These are phyloP conservation scores for Zenarchopterus dispar DNA, from an alignment of 2,797 vertebrate species.

Conservation along the genomic window DNA sequence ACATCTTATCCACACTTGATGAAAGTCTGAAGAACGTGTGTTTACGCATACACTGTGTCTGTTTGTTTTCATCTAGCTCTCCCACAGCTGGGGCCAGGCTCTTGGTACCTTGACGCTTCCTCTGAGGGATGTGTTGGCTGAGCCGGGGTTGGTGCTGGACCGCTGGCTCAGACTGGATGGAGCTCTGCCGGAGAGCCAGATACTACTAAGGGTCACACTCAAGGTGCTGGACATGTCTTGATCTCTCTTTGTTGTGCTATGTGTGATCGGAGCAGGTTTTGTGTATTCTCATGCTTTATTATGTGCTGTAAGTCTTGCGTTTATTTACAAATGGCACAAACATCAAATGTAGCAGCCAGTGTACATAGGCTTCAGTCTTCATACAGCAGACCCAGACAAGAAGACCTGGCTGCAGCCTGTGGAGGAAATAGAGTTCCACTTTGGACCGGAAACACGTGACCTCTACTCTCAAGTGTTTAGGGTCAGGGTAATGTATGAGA, in stretches of 20 bases:
- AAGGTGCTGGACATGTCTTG: conserved; percentile 79
- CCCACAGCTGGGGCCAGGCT: conserved; percentile 82
- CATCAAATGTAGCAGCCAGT: too few species aligned
- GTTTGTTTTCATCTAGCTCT: conserved; percentile 71
- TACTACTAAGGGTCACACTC: conserved; percentile 86
- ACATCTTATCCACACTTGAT: neutral
- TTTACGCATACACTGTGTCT: neutral
- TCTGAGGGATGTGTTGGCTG: conserved; percentile 82
- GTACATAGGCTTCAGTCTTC: too few species aligned
- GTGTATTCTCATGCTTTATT: too few species aligned
- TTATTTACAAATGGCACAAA: too few species aligned
- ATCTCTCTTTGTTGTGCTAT: neutral
- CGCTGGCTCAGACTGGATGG: conserved; percentile 85
- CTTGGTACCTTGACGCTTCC: conserved; percentile 85
- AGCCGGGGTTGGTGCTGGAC: conserved; percentile 85
- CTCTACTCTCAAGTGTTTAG: too few species aligned
- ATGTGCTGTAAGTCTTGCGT: too few species aligned
- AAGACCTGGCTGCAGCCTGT: too few species aligned
- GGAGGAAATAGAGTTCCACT: too few species aligned
- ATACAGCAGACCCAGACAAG: too few species aligned
- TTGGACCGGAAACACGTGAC: too few species aligned
- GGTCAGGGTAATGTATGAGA: too few species aligned
- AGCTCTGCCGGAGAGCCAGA: conserved; percentile 83
- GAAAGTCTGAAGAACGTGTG: neutral
- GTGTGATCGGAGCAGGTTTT: too few species aligned